Conservation (phyloP, 2,888 invertebrate genomes). For the Volucella zonaria region DNA sequence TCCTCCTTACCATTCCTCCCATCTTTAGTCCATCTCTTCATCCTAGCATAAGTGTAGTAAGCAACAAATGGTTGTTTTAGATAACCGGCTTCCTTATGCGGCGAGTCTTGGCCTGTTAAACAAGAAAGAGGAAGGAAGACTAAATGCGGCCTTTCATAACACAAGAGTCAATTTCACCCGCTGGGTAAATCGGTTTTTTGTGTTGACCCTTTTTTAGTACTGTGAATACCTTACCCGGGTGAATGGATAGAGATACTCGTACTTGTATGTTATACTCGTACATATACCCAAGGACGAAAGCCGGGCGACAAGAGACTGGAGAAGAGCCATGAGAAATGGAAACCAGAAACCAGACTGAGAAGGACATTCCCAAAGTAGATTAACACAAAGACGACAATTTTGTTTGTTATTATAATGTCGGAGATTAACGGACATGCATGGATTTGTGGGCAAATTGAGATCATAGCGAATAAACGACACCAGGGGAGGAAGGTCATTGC, state of each 20-base stretch:
- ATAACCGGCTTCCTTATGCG: constrained; percentile 71
- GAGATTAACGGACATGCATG: constrained; percentile 72
- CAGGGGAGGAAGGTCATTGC: constrained; percentile 30
- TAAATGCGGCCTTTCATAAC: constrained; percentile 70
- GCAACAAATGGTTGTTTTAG: constrained; percentile 74
- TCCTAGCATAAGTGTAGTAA: constrained; percentile 31
- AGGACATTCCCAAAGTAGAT: constrained; percentile 70
- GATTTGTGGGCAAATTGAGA: constrained; percentile 69
- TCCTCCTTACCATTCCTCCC: neutral
- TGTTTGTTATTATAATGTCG: constrained; percentile 72
- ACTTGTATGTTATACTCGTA: too few relatives aligned
- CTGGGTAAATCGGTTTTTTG: constrained; percentile 70
- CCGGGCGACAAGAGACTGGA: constrained; percentile 6
- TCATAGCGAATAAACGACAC: constrained; percentile 48
- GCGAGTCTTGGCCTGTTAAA: constrained; percentile 67
- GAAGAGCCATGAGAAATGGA: constrained; percentile 26
- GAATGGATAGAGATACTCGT: constrained; percentile 27
- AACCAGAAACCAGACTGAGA: constrained; percentile 18
- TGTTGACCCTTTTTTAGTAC: constrained; percentile 67
- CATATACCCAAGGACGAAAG: neutral
- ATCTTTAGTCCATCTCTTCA: neutral
- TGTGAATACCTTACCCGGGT: constrained; percentile 22
- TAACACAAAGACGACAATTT: constrained; percentile 72
- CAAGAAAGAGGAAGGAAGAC: constrained; percentile 71
- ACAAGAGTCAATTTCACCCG: constrained; percentile 71